Percentiles rank a stretch among this genome's conserved stretches.
phyloP scores from a whole-genome alignment of 2,797 vertebrate genomes.

The Tadarida brasiliensis region DNA sequence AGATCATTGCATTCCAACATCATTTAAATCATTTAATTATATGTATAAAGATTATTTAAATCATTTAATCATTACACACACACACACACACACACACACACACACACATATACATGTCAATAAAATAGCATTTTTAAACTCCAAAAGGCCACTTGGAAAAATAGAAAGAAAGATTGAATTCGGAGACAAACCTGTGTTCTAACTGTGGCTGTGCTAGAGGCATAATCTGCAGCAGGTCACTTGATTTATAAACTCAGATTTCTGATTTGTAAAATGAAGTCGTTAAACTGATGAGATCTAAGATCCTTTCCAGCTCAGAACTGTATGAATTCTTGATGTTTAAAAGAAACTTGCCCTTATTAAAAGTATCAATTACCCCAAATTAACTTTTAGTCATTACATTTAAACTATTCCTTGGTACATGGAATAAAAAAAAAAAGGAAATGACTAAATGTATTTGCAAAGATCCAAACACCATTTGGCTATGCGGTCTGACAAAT shows the following conservation, averaged over 20 bases:
- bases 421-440: slow-evolving; percentile 7
- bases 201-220: background rate
- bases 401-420: background rate
- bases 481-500: background rate
- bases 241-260: background rate
- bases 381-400: slow-evolving; percentile 51
- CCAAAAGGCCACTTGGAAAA: background rate
- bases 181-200: background rate
- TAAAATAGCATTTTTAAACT: slow-evolving; percentile 50
- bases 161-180: slow-evolving; percentile 7
- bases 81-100: background rate
- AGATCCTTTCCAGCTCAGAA: background rate
- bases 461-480: background rate
- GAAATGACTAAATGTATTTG: slow-evolving; percentile 20
- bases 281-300: background rate
- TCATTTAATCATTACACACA: background rate
- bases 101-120: background rate
- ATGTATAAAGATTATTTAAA: background rate
- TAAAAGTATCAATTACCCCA: slow-evolving; percentile 46
- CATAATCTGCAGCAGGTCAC: background rate
- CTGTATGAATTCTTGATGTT: background rate
- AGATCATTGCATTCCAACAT: background rate
- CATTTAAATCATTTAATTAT: slow-evolving; percentile 19
- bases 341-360: slow-evolving; percentile 36
- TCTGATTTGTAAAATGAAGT: slow-evolving; percentile 37